phyloP scores from a whole-genome alignment of 2,113 vertebrate genomes.

The Uria lomvia region DNA sequence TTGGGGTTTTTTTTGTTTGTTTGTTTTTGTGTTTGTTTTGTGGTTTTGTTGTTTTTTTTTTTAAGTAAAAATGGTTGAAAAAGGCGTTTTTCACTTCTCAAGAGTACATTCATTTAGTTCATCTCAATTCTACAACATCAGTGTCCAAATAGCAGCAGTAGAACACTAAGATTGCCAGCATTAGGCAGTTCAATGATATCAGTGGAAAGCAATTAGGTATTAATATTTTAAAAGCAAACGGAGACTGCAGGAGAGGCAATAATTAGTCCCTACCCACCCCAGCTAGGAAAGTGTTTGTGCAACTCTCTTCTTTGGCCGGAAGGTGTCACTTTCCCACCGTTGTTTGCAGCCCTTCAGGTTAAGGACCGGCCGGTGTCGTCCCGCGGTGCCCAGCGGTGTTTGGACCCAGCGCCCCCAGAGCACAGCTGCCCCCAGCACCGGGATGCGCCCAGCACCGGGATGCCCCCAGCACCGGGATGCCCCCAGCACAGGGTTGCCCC shows the following conservation, averaged over 20 bases:
- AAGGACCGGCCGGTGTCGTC: fast-evolving
- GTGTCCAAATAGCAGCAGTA: not conserved
- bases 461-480: not conserved
- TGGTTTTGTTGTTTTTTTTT: not conserved
- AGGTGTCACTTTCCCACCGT: slow-evolving; percentile 42
- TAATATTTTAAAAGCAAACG: not conserved
- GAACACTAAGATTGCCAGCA: not conserved
- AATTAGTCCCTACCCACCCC: fast-evolving
- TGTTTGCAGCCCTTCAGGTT: not conserved
- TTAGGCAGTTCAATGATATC: too few species aligned
- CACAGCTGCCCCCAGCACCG: not conserved
- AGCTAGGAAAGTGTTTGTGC: not conserved
- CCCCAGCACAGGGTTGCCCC: fast-evolving
- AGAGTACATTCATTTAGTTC: not conserved
- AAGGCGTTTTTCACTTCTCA: not conserved
- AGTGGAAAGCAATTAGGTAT: not conserved
- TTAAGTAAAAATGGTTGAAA: not conserved
- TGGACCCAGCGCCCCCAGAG: fast-evolving
- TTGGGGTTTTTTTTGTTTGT: too few species aligned
- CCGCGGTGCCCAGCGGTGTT: fast-evolving
- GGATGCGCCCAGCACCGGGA: not conserved
- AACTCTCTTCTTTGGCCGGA: not conserved
- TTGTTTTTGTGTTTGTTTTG: not conserved
- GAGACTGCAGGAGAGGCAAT: not conserved
- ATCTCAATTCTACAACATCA: not conserved